Evolutionary conservation across 1,140 invertebrate species (phyloP), one percentile per base, ranked within the genome.

Genomic region (Leptoteleia sp.): DNA sequence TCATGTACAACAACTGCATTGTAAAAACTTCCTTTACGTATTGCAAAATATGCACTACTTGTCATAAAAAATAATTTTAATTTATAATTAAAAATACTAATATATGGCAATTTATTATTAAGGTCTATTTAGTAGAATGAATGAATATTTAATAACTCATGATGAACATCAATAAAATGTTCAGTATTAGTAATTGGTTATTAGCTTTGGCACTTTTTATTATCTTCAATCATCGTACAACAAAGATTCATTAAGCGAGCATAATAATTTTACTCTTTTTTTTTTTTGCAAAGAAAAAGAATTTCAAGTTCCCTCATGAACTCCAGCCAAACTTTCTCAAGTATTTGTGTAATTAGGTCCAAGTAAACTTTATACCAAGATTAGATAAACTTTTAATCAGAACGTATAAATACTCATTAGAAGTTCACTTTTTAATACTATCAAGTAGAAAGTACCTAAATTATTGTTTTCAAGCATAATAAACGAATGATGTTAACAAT

Each of bases 351-450:
- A 76, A 68, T 76, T 68, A 62, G 33, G 62, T 62, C 35, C 40
- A 16, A 35, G n/a, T 25, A 59, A 61, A 76, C 54, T 76, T 65
- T 61, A 8, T 4, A 61, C 54, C 61, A 76, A 67, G 71, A 54
- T 76, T 76, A 61, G 38, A 31, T 40, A 55, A 76, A 76, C 64
- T 76, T 76, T 76, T 55, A 62, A 76, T 76, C 40, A 37, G 16
- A 43, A 57, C 57, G 22, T 70, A 70, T 47, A 64, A 76, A 70
- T 55, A 47, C 50, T 76, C 42, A 13, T 62, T 54, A 68, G 29
- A 15, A 55, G 48, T 47, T 42, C 8, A 11, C 5, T 25, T 33
- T 64, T 64, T 45, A 45, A 70, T 54, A 35, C 54, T 16, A 67
- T 54, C 80, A 35, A 29, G 38, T 17, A n/a, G 13, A 40, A 71